phyloP scores from a whole-genome alignment of 1,140 invertebrate genomes.

The Coboldia fuscipes region DNA sequence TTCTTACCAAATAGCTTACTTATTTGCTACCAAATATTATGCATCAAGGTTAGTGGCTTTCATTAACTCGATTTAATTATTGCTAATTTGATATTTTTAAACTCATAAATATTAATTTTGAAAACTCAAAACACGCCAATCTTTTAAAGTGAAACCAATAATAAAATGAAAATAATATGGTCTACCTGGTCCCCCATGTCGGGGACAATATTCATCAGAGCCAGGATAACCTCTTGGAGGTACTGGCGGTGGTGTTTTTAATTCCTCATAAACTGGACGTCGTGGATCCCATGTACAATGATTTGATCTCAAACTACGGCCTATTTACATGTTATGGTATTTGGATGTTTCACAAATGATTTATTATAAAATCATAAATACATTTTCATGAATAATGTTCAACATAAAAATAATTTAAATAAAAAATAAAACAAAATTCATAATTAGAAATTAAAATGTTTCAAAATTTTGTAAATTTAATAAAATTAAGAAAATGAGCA shows the following conservation, averaged over 20 bases:
- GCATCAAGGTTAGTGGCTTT: too few species aligned
- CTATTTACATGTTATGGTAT: conserved; percentile 6
- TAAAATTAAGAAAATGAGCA: conserved; percentile 4
- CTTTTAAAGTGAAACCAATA: conserved; percentile 3
- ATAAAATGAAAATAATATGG: conserved; percentile 6
- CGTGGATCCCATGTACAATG: conserved; percentile 74
- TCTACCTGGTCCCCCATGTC: too few species aligned
- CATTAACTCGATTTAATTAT: too few species aligned
- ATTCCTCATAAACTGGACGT: conserved; percentile 68
- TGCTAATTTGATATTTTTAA: too few species aligned
- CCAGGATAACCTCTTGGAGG: conserved; percentile 21
- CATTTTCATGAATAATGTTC: too few species aligned
- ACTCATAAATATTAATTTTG: conserved; percentile 7
- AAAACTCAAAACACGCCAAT: background rate
- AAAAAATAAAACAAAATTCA: too few species aligned
- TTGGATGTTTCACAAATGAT: background rate
- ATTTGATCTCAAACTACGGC: conserved; percentile 27
- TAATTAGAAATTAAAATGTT: too few species aligned
- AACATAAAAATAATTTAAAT: too few species aligned
- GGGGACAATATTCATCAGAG: conserved; percentile 34
- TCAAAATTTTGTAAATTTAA: background rate
- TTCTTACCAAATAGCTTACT: too few species aligned
- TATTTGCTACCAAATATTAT: too few species aligned
- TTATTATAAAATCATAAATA: too few species aligned
- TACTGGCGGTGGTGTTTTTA: conserved; percentile 32